A percentile compares a stretch with the other conserved stretches of the same genome.
phyloP scores from a whole-genome alignment of 2,113 vertebrate species.

The Marmota monax region DNA sequence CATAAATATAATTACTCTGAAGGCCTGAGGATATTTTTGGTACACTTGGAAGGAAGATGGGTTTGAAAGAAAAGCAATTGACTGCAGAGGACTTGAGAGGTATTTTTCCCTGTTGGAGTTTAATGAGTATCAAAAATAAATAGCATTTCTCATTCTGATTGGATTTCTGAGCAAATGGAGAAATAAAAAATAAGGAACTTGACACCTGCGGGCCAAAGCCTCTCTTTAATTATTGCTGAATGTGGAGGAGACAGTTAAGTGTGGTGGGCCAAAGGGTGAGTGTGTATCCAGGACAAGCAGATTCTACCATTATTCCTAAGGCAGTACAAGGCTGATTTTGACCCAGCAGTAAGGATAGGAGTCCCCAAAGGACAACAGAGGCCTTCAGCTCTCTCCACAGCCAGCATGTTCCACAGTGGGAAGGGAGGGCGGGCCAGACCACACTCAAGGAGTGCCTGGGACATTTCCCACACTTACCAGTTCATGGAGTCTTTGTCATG shows the following conservation, averaged over 20 bases:
- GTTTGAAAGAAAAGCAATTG: constrained; percentile 72
- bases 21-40: constrained; percentile 81
- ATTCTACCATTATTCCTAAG: background rate
- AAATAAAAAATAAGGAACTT: constrained; percentile 51
- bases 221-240: background rate
- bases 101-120: constrained; percentile 55
- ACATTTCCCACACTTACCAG: background rate
- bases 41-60: constrained; percentile 76
- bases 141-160: background rate
- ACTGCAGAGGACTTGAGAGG: constrained; percentile 35
- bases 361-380: background rate
- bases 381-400: background rate
- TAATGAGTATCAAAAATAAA: constrained; percentile 47
- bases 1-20: constrained; percentile 84
- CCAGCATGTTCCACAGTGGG: background rate
- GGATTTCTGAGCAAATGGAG: constrained; percentile 44
- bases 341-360: background rate
- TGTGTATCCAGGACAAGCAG: background rate
- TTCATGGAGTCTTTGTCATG: background rate
- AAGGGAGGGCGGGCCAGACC: background rate
- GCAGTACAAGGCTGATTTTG: background rate
- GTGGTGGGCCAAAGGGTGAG: background rate
- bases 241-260: background rate
- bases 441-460: background rate
- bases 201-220: background rate